Base-by-base conservation (phyloP, 2,113 vertebrate genomes). In the Oenanthe oenanthe region DNA sequence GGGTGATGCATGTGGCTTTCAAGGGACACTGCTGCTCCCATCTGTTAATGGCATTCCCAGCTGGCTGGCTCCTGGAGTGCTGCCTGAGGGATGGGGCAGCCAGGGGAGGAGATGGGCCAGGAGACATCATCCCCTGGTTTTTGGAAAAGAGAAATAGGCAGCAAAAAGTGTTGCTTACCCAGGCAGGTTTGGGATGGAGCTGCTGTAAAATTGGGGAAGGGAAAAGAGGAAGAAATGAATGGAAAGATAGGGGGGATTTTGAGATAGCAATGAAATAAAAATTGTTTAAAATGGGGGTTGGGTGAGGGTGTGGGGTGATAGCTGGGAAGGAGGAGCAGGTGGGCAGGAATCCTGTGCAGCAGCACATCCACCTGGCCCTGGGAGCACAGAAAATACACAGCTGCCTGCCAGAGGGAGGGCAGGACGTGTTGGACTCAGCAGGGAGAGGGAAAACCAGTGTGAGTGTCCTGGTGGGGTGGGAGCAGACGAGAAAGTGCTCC, bases 1-100 rank as follows among this genome's bases (percentile, higher is more conserved):
- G 96, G 97, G 97, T 97, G 97, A 98, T 98, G 96, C 97, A 98
- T 98, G 96, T 96, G 97, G 96, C 97, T 98, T 98, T 98, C 97
- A 96, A 48, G 96, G 96, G 94, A 96, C 43, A 78, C 97, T 92
- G 97, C 97, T 94, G 92, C 96, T 97, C 96, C 98, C 97, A 97
- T 98, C 97, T 96, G 96, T 97, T 98, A 98, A 96, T 97, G 97
- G 97, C 93, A 90, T 89, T 97, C 79, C 42, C 22, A 95, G 96
- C 93, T 88, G 96, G 96, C 96, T 88, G 6, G 75, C 97, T 92
- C 94, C 97, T n/a, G 20, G 54, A 62, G 95, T 66, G 9, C 78
- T 79, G 70, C 93, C 94, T 92, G 91, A 83, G 95, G 76, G 94
- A 89, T 93, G 96, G 95, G 96, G 84, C 95, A 73, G 82, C 50